Conservation (phyloP, 1,140 invertebrate species). For the Elysia chlorotica region DNA sequence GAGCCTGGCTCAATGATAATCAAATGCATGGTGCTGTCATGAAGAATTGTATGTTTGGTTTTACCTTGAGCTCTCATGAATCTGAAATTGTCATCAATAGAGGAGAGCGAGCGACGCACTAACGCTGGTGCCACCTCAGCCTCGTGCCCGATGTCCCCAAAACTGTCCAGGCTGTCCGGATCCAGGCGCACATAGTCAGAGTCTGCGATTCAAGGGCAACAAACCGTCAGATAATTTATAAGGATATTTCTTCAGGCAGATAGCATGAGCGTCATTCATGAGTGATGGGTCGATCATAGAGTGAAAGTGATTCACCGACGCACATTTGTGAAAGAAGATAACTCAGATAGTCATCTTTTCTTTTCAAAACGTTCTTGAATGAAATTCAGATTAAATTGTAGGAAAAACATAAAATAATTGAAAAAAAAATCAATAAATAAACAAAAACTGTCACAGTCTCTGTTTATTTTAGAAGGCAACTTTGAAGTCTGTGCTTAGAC, state of each 20-base stretch:
- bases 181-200: constrained; percentile 26
- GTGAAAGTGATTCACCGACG: neutral
- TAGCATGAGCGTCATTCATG: too few species aligned
- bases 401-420: neutral
- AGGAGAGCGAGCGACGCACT: neutral
- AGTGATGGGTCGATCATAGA: neutral
- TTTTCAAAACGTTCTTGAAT: neutral
- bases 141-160: neutral
- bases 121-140: neutral
- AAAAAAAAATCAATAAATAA: neutral
- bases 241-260: too few species aligned
- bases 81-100: constrained; percentile 13
- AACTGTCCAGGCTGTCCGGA: neutral
- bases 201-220: constrained; percentile 5
- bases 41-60: neutral
- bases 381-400: neutral
- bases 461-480: too few species aligned
- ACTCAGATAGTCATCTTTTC: neutral
- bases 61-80: constrained; percentile 19
- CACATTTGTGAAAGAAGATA: neutral
- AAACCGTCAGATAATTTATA: neutral
- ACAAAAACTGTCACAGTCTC: too few species aligned
- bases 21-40: neutral
- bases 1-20: neutral
- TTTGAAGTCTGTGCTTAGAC: too few species aligned